phyloP scores from a whole-genome alignment of 2,797 vertebrate species.

The Oceanodroma leucorhoa region DNA sequence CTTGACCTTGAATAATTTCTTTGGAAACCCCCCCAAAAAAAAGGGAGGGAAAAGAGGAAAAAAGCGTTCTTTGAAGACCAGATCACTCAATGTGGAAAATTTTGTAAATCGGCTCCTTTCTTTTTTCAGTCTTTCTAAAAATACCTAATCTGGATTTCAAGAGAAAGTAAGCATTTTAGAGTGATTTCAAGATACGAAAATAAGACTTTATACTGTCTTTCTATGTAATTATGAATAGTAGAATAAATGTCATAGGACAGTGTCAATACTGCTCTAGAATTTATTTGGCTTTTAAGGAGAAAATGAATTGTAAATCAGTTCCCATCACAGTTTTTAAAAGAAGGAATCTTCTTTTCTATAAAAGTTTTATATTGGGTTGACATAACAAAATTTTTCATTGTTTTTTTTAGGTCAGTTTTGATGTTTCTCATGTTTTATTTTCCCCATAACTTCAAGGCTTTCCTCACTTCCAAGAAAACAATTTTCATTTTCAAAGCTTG shows the following conservation, averaged over 20 bases:
- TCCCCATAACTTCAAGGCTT: background rate
- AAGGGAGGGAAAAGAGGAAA: background rate
- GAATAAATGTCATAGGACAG: background rate
- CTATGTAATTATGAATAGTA: background rate
- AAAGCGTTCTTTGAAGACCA: background rate
- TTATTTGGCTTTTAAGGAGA: background rate
- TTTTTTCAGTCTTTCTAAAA: background rate
- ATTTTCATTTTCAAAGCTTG: background rate
- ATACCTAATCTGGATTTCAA: background rate
- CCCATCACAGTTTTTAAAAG: background rate
- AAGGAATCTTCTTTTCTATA: fast-evolving
- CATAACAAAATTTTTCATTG: background rate
- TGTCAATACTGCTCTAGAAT: background rate
- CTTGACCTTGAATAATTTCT: constrained; percentile 30
- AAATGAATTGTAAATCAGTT: background rate
- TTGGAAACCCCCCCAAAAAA: background rate
- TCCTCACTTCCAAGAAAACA: background rate
- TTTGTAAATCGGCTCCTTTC: background rate
- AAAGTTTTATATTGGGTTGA: background rate
- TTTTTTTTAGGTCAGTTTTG: background rate
- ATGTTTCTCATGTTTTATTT: background rate
- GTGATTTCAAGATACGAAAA: background rate
- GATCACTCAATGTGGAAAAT: background rate
- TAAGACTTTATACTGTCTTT: background rate
- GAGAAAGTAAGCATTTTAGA: background rate